Evolutionary conservation across 1,140 invertebrate species (phyloP).

Genomic region (Lepeophtheirus salmonis): DNA sequence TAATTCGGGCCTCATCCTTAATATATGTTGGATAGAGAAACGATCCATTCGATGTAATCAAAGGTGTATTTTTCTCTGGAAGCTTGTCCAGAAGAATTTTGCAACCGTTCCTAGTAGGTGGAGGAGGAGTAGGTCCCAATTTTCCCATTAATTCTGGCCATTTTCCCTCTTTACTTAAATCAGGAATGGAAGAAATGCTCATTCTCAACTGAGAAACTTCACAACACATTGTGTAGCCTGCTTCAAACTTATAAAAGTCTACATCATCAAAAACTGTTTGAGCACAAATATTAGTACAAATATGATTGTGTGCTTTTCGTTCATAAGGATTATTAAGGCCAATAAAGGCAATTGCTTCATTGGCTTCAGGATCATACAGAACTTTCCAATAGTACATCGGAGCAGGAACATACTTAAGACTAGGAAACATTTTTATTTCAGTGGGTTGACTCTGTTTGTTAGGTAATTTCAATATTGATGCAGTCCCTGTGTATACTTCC

Average conservation of each 20-base stretch:
- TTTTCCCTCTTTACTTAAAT: slow-evolving; percentile 4
- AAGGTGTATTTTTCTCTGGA: background rate
- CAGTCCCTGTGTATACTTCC: background rate
- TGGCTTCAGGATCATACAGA: slow-evolving; percentile 13
- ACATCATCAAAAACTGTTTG: slow-evolving; percentile 16
- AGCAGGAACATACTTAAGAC: background rate
- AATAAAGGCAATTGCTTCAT: slow-evolving; percentile 16
- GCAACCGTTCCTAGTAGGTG: background rate
- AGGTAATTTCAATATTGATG: background rate
- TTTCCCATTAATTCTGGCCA: background rate
- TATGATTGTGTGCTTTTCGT: background rate
- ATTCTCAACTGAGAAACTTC: slow-evolving; percentile 14
- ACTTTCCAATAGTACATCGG: slow-evolving; percentile 16
- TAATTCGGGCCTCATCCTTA: background rate
- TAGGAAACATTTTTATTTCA: too few relatives aligned
- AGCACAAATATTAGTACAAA: slow-evolving; percentile 18
- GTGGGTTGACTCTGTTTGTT: too few relatives aligned
- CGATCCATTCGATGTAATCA: background rate
- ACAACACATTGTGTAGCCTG: slow-evolving; percentile 20
- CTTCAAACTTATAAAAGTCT: slow-evolving; percentile 17
- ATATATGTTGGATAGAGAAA: background rate
- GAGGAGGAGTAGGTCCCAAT: background rate
- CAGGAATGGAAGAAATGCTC: slow-evolving; percentile 18
- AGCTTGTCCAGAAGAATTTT: background rate
- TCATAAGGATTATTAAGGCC: slow-evolving; percentile 20